Percentiles rank a stretch among this genome's conserved stretches.
These are phyloP conservation scores for Umimayanthus kanabou DNA, from an alignment of 92 coral and sea anemone genomes.

Conservation along the genomic window DNA sequence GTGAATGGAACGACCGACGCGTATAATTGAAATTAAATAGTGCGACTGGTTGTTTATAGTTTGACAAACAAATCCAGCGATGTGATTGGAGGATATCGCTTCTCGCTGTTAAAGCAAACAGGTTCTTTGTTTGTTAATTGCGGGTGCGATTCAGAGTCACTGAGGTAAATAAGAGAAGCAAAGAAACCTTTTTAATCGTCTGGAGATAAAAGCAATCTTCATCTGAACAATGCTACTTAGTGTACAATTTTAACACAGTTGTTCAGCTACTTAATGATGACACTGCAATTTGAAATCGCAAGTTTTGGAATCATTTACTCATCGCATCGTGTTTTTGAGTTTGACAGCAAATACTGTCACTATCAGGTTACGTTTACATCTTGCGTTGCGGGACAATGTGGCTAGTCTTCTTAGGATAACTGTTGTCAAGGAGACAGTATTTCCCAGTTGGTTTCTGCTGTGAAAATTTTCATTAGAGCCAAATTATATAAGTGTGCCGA, in stretches of 20 bases:
- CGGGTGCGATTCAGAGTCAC: constrained; percentile 6
- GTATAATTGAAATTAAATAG: constrained; percentile 71
- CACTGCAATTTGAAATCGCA: background rate
- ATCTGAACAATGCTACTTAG: background rate
- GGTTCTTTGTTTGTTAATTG: constrained; percentile 18
- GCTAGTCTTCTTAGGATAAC: background rate
- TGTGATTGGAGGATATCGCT: constrained; percentile 16
- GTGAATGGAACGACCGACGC: constrained; percentile 60
- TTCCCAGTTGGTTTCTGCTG: background rate
- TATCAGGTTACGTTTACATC: no score
- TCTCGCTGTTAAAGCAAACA: constrained; percentile 38
- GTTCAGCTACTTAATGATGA: background rate
- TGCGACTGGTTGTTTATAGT: constrained; percentile 56
- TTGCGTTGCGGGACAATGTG: background rate
- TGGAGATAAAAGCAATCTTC: background rate
- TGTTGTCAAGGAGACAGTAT: background rate
- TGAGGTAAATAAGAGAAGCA: background rate
- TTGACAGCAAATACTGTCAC: background rate
- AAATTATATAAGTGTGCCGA: constrained; percentile 22
- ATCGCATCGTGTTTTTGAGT: background rate
- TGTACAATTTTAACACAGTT: background rate
- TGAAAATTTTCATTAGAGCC: background rate
- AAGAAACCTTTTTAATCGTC: background rate
- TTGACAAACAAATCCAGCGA: constrained; percentile 16
- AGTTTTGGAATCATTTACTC: background rate